Percentiles rank a stretch among this genome's conserved stretches.
Conservation (phyloP, 2,113 vertebrate genomes). For the Hydrolagus affinis region DNA sequence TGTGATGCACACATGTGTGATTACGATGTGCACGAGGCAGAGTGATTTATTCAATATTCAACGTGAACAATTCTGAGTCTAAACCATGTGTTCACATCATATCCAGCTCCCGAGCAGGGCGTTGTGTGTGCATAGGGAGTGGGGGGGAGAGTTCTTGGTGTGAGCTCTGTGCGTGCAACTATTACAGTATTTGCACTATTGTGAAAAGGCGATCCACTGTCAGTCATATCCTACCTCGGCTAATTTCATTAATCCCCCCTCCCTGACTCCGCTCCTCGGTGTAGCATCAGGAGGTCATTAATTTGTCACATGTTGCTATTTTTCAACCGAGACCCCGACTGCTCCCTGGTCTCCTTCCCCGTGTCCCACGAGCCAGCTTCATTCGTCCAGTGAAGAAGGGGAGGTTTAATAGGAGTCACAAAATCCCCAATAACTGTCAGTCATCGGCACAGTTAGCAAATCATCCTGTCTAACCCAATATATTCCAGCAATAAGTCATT, state of each 20-base stretch:
- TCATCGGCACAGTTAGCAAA: conserved; percentile 33
- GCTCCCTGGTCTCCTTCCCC: conserved; percentile 51
- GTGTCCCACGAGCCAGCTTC: conserved; percentile 40
- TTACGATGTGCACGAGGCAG: no score
- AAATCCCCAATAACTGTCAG: conserved; percentile 32
- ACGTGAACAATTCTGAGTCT: no score
- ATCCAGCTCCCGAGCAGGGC: no score
- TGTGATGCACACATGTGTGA: no score
- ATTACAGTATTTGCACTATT: conserved; percentile 13
- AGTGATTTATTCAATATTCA: no score
- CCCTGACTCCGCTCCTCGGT: conserved; percentile 68
- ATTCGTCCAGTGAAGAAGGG: conserved; percentile 38
- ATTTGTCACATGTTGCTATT: conserved; percentile 59
- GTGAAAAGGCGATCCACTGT: conserved; percentile 59
- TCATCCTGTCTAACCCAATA: conserved; percentile 36
- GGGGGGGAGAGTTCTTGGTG: no score
- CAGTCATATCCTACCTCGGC: conserved; percentile 76
- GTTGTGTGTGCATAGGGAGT: no score
- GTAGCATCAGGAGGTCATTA: conserved; percentile 74
- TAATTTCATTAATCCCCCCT: conserved; percentile 81
- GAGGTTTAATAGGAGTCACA: conserved; percentile 32
- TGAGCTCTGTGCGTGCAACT: neutral
- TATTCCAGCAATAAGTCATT: conserved; percentile 17
- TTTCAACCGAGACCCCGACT: conserved; percentile 57
- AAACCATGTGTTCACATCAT: no score